Evolutionary conservation across 2,888 invertebrate species (phyloP).

Genomic region (Nesidiocoris tenuis): DNA sequence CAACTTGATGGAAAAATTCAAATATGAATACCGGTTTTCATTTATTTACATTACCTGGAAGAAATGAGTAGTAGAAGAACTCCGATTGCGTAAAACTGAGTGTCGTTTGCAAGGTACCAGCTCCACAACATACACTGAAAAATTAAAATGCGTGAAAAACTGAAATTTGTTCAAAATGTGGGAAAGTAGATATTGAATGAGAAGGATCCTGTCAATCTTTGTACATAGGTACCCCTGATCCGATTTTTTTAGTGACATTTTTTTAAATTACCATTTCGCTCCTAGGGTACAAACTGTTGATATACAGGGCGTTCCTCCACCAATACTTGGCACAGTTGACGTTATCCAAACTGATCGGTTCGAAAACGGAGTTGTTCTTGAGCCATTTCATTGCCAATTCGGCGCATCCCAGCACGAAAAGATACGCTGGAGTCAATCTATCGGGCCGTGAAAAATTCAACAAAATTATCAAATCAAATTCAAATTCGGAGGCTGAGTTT

Average conservation of each 20-base stretch:
- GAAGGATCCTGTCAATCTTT: no score
- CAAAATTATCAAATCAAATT: background rate
- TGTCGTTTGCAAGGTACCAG: conserved; percentile 86
- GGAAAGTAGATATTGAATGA: no score
- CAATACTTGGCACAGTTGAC: conserved; percentile 79
- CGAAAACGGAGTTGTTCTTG: conserved; percentile 76
- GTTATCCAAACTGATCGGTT: conserved; percentile 78
- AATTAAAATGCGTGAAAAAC: background rate
- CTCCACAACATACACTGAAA: conserved; percentile 85
- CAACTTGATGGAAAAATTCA: no score
- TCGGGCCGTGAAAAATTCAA: background rate
- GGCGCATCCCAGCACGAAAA: conserved; percentile 78
- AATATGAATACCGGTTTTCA: no score
- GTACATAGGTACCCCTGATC: no score
- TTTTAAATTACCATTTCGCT: conserved; percentile 72
- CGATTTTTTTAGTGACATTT: background rate
- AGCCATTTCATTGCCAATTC: conserved; percentile 87
- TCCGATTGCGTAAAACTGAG: conserved; percentile 81
- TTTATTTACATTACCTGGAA: conserved; percentile 58
- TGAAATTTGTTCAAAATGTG: no score
- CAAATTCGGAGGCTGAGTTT: no score
- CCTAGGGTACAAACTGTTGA: conserved; percentile 80
- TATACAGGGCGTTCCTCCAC: conserved; percentile 85
- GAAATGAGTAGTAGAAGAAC: conserved; percentile 78
- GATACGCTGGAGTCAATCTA: conserved; percentile 75